Base-by-base conservation (phyloP, 2,888 invertebrate genomes). In the Scaptomyza tumidula region DNA sequence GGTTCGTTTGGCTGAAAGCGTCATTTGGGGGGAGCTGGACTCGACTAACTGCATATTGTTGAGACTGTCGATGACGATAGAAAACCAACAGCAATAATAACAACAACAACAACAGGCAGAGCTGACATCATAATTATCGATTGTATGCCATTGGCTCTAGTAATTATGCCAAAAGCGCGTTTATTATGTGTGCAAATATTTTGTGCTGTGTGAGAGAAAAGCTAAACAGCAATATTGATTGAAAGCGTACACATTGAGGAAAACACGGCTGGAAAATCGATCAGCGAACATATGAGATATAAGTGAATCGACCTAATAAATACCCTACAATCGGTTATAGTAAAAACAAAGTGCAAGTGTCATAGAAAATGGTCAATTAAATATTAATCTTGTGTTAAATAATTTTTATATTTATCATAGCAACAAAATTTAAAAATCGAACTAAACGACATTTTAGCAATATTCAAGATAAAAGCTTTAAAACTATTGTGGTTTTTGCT, bases 151-250 rank as follows among this genome's bases (percentile, higher is more conserved):
- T 52, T 16, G 50, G 61, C 64, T 57, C 13, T 31, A 66, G 68
- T 73, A 87, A 87, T 85, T 85, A 87, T 83, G 88, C 74, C 88
- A 85, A 87, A 82, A 78, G 74, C 82, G 83, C 83, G 79, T 85
- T 85, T 81, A 75, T 59, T 63, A 71, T 77, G 62, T 35, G 48
- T 24, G 50, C 46, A 39, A 57, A 44, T 52, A 24, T 41, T 29
- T n/a, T 43, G n/a, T 52, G 45, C 16, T 46, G 33, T 41, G 44
- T 24, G 27, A 55, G 33, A 52, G 53, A 44, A 72, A 69, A 63
- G 49, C 46, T 46, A n/a, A 33, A 69, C 59, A 72, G 63, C 65
- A 69, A 54, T 63, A 66, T 73, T 67, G 37, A 73, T 70, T 79
- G 53, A 49, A 61, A 78, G 44, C 52, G 55, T 60, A 75, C 75